Base-by-base conservation (phyloP, 2,797 vertebrate species). In the Sorex maritimensis region DNA sequence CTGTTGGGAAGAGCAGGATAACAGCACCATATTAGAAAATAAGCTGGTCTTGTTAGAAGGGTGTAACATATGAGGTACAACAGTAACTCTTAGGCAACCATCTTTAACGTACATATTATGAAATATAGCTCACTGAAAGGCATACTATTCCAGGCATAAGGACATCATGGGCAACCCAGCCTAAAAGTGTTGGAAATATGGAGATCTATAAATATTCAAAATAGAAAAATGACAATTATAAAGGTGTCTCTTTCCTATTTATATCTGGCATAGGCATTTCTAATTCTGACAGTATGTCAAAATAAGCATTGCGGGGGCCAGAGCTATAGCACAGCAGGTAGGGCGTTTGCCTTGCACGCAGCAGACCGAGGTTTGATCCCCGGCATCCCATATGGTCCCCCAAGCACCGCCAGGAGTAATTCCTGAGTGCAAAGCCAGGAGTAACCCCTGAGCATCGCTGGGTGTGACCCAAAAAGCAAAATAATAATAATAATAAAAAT, bases 21-120 rank as follows among this genome's bases (percentile, higher is more conserved):
- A 52, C 65, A 11, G 61, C 23, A 30, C 26, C 34, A 92, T 93
- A 46, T 81, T 49, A 93, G 69, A 71, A 94, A 86, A 79, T 14
- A 89, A 34, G 24, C 6, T n/a, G 85, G 4, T 68, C 21, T 90
- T 26, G 49, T 68, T 19, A 63, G 38, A 87, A 82, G 34, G 19
- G 41, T 86, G 15, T 85, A 93, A 67, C 81, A 80, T 80, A 81
- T 15, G 80, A 23, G 79, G 38, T 63, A 19, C 75, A n/a, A 83
- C 7, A 92, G 78, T 68, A 68, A 84, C 8, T 81, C 34, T n/a
- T 38, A 92, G 55, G 11, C 10, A 79, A 6, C 21, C 44, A 38
- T 89, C 24, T 26, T 85, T 10, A 86, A 14, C 52, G 21, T 26
- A 75, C 28, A 17, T 12, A 79, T 71, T 14, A 86, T 21, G 34